Conservation (phyloP, 2,888 invertebrate species). For the Calliphora vomitoria region DNA sequence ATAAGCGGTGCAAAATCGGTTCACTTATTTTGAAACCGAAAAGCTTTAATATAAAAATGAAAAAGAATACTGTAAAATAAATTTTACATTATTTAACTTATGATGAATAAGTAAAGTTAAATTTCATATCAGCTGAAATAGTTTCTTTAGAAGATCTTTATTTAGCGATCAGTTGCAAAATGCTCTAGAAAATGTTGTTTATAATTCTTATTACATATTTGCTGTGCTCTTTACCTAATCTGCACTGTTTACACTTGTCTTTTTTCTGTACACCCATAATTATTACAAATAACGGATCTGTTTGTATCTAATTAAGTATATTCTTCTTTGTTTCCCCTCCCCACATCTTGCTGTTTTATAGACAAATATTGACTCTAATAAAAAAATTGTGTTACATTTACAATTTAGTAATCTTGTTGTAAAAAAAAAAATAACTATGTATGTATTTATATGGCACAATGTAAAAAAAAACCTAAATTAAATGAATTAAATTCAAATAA, state of each 20-base stretch:
- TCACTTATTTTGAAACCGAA: no score
- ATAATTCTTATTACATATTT: neutral
- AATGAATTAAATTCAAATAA: constrained; percentile 65
- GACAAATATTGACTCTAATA: constrained; percentile 56
- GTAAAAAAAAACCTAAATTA: constrained; percentile 19
- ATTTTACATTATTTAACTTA: no score
- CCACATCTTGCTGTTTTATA: neutral
- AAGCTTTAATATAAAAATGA: no score
- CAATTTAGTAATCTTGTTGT: constrained; percentile 39
- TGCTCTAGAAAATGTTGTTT: no score
- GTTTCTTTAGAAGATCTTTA: no score
- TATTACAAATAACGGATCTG: constrained; percentile 23
- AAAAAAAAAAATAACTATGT: no score
- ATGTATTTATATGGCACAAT: neutral
- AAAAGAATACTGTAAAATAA: no score
- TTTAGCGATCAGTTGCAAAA: no score
- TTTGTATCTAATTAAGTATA: constrained; percentile 48
- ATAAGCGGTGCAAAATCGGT: no score
- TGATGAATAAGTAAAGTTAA: no score
- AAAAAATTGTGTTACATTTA: constrained; percentile 37
- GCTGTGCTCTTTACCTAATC: constrained; percentile 5
- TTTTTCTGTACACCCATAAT: neutral
- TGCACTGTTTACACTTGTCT: neutral
- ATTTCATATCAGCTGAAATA: no score
- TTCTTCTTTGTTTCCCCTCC: neutral